Base-by-base conservation (phyloP, 2,113 vertebrate species). In the Pituophis catenifer region DNA sequence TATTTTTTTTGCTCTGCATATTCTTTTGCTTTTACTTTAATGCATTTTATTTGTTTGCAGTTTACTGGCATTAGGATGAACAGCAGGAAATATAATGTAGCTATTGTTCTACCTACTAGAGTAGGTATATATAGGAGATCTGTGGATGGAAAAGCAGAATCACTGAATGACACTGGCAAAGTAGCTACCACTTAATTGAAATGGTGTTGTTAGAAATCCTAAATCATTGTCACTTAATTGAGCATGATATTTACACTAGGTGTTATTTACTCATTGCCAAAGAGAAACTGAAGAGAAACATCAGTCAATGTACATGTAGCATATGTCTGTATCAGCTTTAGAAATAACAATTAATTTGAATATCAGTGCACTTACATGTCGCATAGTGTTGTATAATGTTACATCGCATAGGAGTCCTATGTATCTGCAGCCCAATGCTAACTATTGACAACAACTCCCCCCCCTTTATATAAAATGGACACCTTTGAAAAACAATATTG, bases 401-500 rank as follows among this genome's bases (percentile, higher is more conserved):
- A 70, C 29, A 70, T 15, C 0, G 7, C 7, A n/a, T 26, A 55
- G 3, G 29, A 26, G n/a, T 55, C 17, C n/a, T 24, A 15, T 89
- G 53, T 57, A 11, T 19, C 29, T n/a, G 44, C 19, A 48, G 44
- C 48, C 38, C 48, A 86, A 2, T 87, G 48, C 48, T 48, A 24
- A 50, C 3, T 50, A 87, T 29, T 24, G 10, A 52, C 86, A 87
- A 15, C 24, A 53, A 8, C 29, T 48, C 86, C 50, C 8, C 4
- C 15, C 26, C n/a, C 52, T 29, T 26, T 54, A 29, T 17, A 33
- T 59, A 92, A 89, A 90, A 91, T 95, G 38, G 24, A 1, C 15
- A 93, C 0, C 55, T 58, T 50, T 59, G 86, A 96, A 96, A 97
- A 95, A 90, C 0, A 70, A 57, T 8, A 89, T 91, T 11, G 90